These are phyloP conservation scores for Tholera decimalis DNA, from an alignment of 2,888 invertebrate species.

Conservation along the genomic window DNA sequence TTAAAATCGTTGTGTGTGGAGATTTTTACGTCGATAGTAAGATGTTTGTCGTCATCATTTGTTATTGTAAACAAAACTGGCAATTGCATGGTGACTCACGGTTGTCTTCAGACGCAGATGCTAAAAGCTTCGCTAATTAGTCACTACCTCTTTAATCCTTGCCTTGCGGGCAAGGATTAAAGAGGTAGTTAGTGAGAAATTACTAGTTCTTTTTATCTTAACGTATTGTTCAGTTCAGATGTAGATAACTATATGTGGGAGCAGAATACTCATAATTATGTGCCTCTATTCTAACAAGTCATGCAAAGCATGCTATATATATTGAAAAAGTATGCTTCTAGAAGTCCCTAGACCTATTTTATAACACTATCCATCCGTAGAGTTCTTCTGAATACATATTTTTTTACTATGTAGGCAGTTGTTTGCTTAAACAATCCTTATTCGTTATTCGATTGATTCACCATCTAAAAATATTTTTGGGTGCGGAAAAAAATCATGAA, in stretches of 20 bases:
- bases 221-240: conserved; percentile 1
- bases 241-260: too few relatives aligned
- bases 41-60: conserved; percentile 75
- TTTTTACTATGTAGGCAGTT: conserved; percentile 19
- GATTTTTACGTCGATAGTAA: conserved; percentile 58
- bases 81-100: conserved; percentile 74
- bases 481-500: conserved; percentile 65
- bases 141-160: conserved; percentile 64
- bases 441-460: conserved; percentile 66
- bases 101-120: conserved; percentile 68
- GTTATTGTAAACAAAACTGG: conserved; percentile 83
- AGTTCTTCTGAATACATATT: conserved; percentile 4
- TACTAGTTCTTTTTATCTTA: conserved; percentile 5
- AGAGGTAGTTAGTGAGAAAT: too few relatives aligned
- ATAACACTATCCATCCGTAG: background rate
- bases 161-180: conserved; percentile 65
- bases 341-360: background rate
- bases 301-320: background rate
- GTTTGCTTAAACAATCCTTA: conserved; percentile 41
- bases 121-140: conserved; percentile 71
- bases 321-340: conserved; percentile 4
- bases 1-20: conserved; percentile 42
- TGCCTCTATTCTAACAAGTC: conserved; percentile 14
- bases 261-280: too few relatives aligned
- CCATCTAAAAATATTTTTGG: conserved; percentile 60